Conservation (phyloP, 2,797 vertebrate genomes). For the Gymnodraco acuticeps region DNA sequence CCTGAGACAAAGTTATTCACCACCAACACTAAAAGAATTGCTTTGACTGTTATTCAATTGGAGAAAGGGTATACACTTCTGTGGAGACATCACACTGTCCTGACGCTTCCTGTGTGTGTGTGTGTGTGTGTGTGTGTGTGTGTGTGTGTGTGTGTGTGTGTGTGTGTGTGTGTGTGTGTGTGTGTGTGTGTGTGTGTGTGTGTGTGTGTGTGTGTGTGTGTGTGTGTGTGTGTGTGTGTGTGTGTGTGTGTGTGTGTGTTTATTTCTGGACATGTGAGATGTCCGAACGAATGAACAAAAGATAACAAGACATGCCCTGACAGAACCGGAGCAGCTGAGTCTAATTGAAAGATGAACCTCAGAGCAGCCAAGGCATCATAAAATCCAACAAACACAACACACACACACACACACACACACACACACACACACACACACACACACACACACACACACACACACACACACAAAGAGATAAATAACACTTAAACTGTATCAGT, state of each 20-base stretch:
- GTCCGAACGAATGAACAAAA: conserved; percentile 74
- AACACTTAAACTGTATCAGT: conserved; percentile 25
- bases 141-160: conserved; percentile 50
- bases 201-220: conserved; percentile 62
- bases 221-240: conserved; percentile 59
- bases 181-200: conserved; percentile 36
- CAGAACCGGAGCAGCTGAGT: conserved; percentile 70
- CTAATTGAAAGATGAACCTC: conserved; percentile 60
- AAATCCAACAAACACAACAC: conserved; percentile 58
- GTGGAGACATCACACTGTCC: conserved; percentile 49
- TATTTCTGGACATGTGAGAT: conserved; percentile 79
- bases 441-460: conserved; percentile 36
- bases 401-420: not conserved
- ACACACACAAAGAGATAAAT: conserved; percentile 40
- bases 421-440: conserved; percentile 40
- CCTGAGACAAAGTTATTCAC: conserved; percentile 2
- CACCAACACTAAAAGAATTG: conserved; percentile 2
- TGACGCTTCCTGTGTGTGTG: conserved; percentile 64
- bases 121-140: conserved; percentile 38
- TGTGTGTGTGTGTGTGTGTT: conserved; percentile 47
- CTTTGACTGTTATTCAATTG: not conserved
- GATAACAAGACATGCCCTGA: conserved; percentile 64
- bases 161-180: conserved; percentile 52
- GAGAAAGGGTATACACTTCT: conserved; percentile 7
- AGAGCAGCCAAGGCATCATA: conserved; percentile 49